Evolutionary conservation across 2,113 vertebrate species (phyloP).

Genomic region (Erpornis zantholeuca): DNA sequence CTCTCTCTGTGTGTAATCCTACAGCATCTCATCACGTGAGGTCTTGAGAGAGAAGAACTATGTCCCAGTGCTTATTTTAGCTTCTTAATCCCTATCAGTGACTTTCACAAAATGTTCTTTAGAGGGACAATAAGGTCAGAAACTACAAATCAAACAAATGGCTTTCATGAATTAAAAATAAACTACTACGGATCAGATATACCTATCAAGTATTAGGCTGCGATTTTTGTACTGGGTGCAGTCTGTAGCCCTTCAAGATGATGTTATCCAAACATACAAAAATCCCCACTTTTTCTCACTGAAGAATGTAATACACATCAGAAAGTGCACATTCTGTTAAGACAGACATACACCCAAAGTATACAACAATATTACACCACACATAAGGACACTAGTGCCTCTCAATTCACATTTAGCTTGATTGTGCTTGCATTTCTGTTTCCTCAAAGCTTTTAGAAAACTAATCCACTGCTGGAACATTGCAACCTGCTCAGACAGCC

Average conservation of each 20-base stretch:
- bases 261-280: not conserved
- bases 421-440: not conserved
- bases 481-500: not conserved
- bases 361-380: not conserved
- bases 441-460: not conserved
- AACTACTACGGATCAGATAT: not conserved
- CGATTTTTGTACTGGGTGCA: not conserved
- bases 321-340: not conserved
- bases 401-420: not conserved
- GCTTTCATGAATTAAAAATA: slow-evolving; percentile 52
- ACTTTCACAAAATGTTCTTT: slow-evolving; percentile 33
- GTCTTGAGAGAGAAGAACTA: slow-evolving; percentile 29
- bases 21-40: not conserved
- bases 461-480: not conserved
- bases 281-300: not conserved
- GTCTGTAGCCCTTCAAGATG: not conserved
- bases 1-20: not conserved
- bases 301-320: not conserved
- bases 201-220: not conserved
- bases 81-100: not conserved
- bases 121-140: slow-evolving; percentile 11
- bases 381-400: not conserved
- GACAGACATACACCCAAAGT: not conserved
- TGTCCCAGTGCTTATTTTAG: slow-evolving; percentile 36
- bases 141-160: slow-evolving; percentile 25